phyloP scores from a whole-genome alignment of 2,113 vertebrate genomes.

The Syngnathus typhle region DNA sequence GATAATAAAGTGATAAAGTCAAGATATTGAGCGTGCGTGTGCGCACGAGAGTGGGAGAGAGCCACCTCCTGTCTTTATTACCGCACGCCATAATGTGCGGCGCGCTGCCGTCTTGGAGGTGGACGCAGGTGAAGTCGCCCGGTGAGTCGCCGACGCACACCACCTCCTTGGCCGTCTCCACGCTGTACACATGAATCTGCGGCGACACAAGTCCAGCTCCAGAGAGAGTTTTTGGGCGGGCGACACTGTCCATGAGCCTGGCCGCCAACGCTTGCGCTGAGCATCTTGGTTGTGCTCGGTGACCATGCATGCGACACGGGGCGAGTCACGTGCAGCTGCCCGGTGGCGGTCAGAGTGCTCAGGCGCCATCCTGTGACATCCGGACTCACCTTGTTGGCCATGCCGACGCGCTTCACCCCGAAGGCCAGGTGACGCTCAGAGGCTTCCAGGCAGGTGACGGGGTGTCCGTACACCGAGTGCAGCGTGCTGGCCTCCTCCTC shows the following conservation, averaged over 20 bases:
- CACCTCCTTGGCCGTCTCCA: constrained; percentile 79
- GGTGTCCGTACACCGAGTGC: constrained; percentile 85
- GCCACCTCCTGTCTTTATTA: constrained; percentile 90
- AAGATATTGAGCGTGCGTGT: neutral
- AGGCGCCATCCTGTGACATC: too few species aligned
- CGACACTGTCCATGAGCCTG: too few species aligned
- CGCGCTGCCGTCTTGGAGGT: constrained; percentile 74
- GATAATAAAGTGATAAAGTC: too few species aligned
- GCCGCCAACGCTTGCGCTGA: too few species aligned
- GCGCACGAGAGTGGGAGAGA: neutral
- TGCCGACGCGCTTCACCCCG: constrained; percentile 84
- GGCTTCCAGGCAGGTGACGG: constrained; percentile 85
- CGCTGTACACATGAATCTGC: constrained; percentile 86
- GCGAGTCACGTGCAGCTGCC: too few species aligned
- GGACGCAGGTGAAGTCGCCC: constrained; percentile 88
- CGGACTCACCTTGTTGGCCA: constrained; percentile 85
- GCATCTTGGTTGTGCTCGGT: too few species aligned
- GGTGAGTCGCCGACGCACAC: constrained; percentile 77
- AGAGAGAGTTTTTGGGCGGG: too few species aligned
- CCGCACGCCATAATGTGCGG: constrained; percentile 84
- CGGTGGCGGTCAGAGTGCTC: too few species aligned
- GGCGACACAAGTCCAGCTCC: neutral
- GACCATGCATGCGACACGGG: too few species aligned
- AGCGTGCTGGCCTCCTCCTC: constrained; percentile 68
- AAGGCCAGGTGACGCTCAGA: constrained; percentile 73